Conservation (phyloP, 2,888 invertebrate genomes). For the Pollenia griseotomentosa region DNA sequence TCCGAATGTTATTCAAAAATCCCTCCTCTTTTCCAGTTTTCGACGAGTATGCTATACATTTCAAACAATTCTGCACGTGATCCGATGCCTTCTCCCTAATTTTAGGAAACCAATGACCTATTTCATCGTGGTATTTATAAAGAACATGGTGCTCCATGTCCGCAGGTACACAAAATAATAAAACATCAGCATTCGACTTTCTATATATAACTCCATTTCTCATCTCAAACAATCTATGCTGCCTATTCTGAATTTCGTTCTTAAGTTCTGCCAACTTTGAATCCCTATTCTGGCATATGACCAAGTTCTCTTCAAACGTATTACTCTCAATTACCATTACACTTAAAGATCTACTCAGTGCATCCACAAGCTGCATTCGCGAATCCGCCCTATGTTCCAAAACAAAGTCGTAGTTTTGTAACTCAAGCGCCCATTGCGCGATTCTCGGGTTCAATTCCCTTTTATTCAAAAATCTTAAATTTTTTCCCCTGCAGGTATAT, state of each 20-base stretch:
- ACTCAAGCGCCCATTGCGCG: background rate
- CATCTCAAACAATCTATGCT: conserved; percentile 34
- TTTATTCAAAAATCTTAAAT: no score
- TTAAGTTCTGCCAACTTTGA: background rate
- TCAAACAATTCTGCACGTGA: conserved; percentile 49
- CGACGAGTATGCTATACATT: conserved; percentile 42
- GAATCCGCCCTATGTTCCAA: background rate
- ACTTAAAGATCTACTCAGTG: no score
- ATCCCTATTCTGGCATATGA: conserved; percentile 17
- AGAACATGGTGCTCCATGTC: conserved; percentile 1
- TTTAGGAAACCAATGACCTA: conserved; percentile 40
- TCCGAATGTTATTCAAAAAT: conserved; percentile 48
- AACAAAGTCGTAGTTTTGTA: background rate
- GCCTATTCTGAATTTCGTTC: conserved; percentile 1
- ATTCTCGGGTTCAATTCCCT: no score
- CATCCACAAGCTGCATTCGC: background rate
- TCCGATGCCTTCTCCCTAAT: conserved; percentile 24
- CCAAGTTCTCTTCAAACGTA: no score
- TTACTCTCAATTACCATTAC: no score
- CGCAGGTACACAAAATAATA: conserved; percentile 23
- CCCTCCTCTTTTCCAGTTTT: conserved; percentile 51
- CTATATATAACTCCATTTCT: conserved; percentile 47
- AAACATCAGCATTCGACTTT: conserved; percentile 13
- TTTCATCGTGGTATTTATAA: conserved; percentile 42
- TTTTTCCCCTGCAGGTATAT: no score